Evolutionary conservation across 2,113 vertebrate species (phyloP).

Genomic region (Hemicordylus capensis): DNA sequence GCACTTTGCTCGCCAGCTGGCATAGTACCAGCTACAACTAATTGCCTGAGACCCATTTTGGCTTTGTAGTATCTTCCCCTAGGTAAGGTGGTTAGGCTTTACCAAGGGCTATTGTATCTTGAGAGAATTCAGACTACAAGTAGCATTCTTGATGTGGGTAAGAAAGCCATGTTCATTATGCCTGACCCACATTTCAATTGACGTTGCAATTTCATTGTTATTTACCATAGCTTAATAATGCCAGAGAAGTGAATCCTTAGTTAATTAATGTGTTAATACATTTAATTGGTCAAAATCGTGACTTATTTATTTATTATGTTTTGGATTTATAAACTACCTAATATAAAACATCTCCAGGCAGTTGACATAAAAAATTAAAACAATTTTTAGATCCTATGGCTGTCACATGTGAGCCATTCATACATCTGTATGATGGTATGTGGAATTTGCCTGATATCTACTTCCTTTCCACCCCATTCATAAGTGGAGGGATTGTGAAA

Average conservation of each 20-base stretch:
- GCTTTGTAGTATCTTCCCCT: too few species aligned
- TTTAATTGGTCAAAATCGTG: too few species aligned
- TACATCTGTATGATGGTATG: too few species aligned
- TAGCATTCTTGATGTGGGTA: neutral
- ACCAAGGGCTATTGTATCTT: conserved; percentile 31
- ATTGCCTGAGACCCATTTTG: conserved; percentile 48
- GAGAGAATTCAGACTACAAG: conserved; percentile 46
- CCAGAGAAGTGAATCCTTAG: too few species aligned
- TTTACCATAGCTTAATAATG: neutral
- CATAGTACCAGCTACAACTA: conserved; percentile 61
- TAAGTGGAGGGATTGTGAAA: neutral
- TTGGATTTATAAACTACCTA: too few species aligned
- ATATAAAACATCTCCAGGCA: too few species aligned
- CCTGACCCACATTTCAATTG: neutral
- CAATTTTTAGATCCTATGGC: too few species aligned
- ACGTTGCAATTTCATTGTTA: neutral
- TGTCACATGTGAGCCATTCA: neutral
- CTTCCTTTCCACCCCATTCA: neutral
- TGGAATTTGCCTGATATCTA: neutral
- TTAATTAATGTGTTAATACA: too few species aligned
- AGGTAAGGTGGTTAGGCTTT: too few species aligned
- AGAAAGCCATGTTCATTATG: neutral
- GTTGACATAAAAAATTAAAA: too few species aligned
- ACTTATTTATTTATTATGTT: too few species aligned
- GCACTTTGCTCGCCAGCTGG: conserved; percentile 59